phyloP scores from a whole-genome alignment of 2,888 invertebrate species.

The Stenurella melanura region DNA sequence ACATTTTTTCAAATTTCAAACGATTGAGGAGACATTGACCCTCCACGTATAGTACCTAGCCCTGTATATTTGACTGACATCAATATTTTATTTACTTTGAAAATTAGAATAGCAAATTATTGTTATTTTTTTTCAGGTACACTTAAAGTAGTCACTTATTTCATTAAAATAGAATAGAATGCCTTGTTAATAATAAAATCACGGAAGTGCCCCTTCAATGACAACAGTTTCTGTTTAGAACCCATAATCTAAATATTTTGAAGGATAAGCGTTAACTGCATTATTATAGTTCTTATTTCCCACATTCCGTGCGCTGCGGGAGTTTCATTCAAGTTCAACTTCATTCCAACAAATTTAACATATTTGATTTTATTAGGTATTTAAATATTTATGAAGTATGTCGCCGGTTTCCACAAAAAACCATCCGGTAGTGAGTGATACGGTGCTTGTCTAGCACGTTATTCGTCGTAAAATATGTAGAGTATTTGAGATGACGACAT shows the following conservation, averaged over 20 bases:
- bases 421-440: neutral
- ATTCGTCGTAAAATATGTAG: neutral
- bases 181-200: neutral
- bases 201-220: slow-evolving; percentile 13
- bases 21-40: too few species aligned
- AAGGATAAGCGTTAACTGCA: slow-evolving; percentile 31
- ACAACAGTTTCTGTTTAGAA: slow-evolving; percentile 1
- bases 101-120: too few species aligned
- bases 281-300: slow-evolving; percentile 24
- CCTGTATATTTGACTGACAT: too few species aligned
- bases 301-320: slow-evolving; percentile 27
- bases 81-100: too few species aligned
- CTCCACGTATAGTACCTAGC: too few species aligned
- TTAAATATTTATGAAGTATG: slow-evolving; percentile 15
- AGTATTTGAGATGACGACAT: neutral
- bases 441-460: neutral
- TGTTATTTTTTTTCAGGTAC: too few species aligned
- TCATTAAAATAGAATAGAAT: neutral
- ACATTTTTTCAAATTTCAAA: too few species aligned
- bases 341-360: slow-evolving; percentile 27
- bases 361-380: slow-evolving; percentile 32
- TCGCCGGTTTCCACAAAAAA: neutral
- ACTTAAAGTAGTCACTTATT: neutral
- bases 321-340: slow-evolving; percentile 30
- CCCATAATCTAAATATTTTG: slow-evolving; percentile 27